Base-by-base conservation (phyloP, 1,140 invertebrate genomes). In the Drosophila erecta region DNA sequence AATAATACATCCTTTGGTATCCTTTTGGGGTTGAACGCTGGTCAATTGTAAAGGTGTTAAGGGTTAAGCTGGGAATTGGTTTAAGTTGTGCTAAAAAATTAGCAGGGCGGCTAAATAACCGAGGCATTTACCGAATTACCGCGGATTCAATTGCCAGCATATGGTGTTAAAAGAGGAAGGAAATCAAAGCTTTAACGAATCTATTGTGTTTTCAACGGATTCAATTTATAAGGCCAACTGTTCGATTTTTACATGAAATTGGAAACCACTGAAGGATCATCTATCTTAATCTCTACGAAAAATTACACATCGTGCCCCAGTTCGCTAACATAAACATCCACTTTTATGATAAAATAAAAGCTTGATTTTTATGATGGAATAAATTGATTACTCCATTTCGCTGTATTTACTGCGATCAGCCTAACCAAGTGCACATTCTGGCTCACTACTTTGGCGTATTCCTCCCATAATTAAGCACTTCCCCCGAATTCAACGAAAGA, bases 131-230 rank as follows among this genome's bases (percentile, higher is more conserved):
- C 71, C 81, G 65, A 70, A 79, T 79, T 75, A 76, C 56, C 38
- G 24, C 17, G n/a, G 51, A 71, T 79, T 76, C 77, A 81, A 85
- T 84, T 86, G 44, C 43, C 5, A 73, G 17, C 81, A 84, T 73
- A 86, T 86, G 80, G 43, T 54, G 37, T 33, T n/a, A 27, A 46
- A 77, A 47, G n/a, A 4, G 33, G 10, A 5, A 5, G 10, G 35
- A 64, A 49, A 54, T 44, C 69, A 44, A 33, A 54, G 27, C 17
- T 54, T 47, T 77, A 61, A 79, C 51, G 41, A 67, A 30, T 20
- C 55, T 60, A 67, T 79, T 73, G 76, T 72, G 20, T 53, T 43
- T 33, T 47, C 37, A 5, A 2, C 2, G 14, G 22, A 53, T 49
- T 54, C 1, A 20, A 8, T 41, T 43, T 50, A 17, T 2, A 2